These are phyloP conservation scores for Musca domestica DNA, from an alignment of 1,140 invertebrate genomes.

Conservation along the genomic window DNA sequence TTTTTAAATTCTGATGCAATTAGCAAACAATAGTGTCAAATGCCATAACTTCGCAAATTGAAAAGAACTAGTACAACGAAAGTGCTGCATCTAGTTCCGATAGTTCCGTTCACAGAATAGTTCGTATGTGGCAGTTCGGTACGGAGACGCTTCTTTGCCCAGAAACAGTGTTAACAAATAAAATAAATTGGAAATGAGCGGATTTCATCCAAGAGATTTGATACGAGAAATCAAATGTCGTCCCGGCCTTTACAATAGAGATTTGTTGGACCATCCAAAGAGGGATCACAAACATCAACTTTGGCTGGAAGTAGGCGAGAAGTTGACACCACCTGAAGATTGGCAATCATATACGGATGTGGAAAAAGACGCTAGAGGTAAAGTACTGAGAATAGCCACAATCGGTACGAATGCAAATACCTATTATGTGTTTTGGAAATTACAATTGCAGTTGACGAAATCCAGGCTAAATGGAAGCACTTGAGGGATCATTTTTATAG, in stretches of 20 bases:
- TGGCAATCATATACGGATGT: conserved; percentile 4
- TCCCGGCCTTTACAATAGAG: conserved; percentile 4
- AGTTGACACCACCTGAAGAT: neutral
- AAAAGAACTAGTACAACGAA: too few relatives aligned
- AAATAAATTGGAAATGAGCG: neutral
- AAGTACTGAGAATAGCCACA: too few relatives aligned
- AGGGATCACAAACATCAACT: neutral
- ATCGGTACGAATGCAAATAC: neutral
- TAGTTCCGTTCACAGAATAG: too few relatives aligned
- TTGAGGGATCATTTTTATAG: conserved; percentile 1
- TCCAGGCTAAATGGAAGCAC: conserved; percentile 2
- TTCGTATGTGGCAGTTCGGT: too few relatives aligned
- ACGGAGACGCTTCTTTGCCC: too few relatives aligned
- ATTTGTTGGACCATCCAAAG: neutral
- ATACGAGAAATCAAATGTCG: conserved; percentile 1
- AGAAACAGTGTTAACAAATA: too few relatives aligned
- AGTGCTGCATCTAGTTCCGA: too few relatives aligned
- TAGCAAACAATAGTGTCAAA: too few relatives aligned
- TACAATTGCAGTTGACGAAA: conserved; percentile 1
- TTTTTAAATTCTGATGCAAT: too few relatives aligned
- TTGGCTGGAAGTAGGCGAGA: conserved; percentile 5
- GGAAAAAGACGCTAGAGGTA: neutral
- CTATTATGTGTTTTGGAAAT: too few relatives aligned
- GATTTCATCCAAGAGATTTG: neutral
- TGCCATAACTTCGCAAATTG: too few relatives aligned